Evolutionary conservation across 2,888 invertebrate species (phyloP).

Genomic region (Drosophila fungiperda): DNA sequence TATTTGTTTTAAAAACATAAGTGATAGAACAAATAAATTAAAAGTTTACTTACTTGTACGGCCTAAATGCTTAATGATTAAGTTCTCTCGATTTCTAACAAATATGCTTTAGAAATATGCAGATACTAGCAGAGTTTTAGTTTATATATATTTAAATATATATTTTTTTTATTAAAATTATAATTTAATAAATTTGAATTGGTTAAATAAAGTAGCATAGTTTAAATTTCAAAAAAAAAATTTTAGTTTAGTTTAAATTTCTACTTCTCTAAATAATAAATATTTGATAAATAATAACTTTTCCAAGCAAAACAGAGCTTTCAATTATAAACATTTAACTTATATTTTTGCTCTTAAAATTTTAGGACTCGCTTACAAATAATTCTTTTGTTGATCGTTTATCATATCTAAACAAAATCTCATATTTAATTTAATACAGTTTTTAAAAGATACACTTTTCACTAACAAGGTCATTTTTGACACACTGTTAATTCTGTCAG

Average conservation of each 20-base stretch:
- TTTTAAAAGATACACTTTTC: background rate
- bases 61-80: no score
- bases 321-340: background rate
- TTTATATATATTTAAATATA: no score
- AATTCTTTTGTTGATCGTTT: background rate
- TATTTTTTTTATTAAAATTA: no score
- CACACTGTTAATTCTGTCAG: constrained; percentile 10
- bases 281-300: background rate
- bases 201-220: background rate
- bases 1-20: background rate
- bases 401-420: background rate
- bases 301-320: no score
- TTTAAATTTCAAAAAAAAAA: background rate
- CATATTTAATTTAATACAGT: background rate
- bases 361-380: background rate
- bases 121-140: no score
- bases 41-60: background rate
- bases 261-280: background rate
- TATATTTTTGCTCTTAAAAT: no score
- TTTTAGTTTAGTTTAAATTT: background rate
- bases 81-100: no score
- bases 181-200: no score
- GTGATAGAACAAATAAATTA: background rate
- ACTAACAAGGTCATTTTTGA: constrained; percentile 1
- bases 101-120: no score